phyloP scores from a whole-genome alignment of 2,797 vertebrate genomes.

The Anisognathus igniventris region DNA sequence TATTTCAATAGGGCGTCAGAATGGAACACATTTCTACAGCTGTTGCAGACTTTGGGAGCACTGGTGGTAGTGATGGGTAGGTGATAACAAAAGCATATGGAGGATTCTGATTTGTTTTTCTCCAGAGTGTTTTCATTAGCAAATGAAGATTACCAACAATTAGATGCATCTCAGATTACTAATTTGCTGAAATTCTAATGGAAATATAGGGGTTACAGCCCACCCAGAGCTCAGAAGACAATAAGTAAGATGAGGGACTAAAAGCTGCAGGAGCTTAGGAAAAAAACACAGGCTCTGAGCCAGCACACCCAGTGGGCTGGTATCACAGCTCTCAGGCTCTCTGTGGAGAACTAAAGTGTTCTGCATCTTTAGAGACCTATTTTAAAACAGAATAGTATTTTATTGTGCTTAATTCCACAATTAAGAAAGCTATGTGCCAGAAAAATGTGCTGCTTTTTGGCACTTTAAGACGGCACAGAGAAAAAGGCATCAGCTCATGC shows the following conservation, averaged over 20 bases:
- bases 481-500: not conserved
- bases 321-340: not conserved
- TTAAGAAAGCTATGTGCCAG: not conserved
- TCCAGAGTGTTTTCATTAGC: not conserved
- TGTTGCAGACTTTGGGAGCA: not conserved
- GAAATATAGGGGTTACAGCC: not conserved
- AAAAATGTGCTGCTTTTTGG: not conserved
- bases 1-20: not conserved
- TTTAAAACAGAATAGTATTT: not conserved
- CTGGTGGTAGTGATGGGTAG: not conserved
- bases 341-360: not conserved
- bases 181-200: not conserved
- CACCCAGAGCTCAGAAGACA: not conserved
- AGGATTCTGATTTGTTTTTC: not conserved
- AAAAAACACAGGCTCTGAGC: not conserved
- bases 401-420: not conserved
- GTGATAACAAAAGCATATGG: not conserved
- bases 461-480: not conserved
- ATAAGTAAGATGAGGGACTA: not conserved
- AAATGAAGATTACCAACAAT: not conserved
- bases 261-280: not conserved
- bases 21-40: not conserved
- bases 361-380: not conserved
- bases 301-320: not conserved
- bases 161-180: not conserved